Evolutionary conservation across 2,888 invertebrate genomes (phyloP).

Genomic region (Autographa pulchrina): DNA sequence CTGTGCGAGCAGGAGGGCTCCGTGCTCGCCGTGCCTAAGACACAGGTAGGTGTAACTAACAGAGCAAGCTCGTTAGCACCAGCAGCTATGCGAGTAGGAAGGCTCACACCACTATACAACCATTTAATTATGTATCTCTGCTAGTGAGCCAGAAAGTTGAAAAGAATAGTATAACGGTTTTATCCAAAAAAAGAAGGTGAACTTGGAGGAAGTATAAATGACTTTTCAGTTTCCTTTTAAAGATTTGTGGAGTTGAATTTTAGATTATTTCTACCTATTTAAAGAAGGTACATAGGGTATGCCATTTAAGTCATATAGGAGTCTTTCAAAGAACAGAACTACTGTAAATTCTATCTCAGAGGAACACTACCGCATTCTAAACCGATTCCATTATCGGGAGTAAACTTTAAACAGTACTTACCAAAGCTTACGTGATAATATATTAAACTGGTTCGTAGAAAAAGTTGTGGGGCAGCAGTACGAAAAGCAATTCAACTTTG

Average conservation of each 20-base stretch:
- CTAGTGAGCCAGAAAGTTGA: too few relatives aligned
- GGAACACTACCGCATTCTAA: background rate
- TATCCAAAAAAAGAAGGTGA: too few relatives aligned
- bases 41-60: constrained; percentile 62
- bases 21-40: constrained; percentile 77
- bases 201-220: too few relatives aligned
- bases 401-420: background rate
- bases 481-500: constrained; percentile 52
- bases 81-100: background rate
- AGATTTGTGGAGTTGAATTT: too few relatives aligned
- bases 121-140: too few relatives aligned
- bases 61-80: too few relatives aligned
- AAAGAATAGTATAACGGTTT: too few relatives aligned
- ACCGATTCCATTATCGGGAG: background rate
- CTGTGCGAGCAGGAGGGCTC: constrained; percentile 66
- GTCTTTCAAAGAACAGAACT: background rate
- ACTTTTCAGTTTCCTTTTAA: too few relatives aligned
- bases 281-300: too few relatives aligned
- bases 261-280: too few relatives aligned
- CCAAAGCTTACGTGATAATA: constrained; percentile 7
- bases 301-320: background rate
- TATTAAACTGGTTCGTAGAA: constrained; percentile 22
- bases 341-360: background rate
- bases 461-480: constrained; percentile 44
- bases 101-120: too few relatives aligned